Base-by-base conservation (phyloP, 2,888 invertebrate species). In the Morinoia aosen region DNA sequence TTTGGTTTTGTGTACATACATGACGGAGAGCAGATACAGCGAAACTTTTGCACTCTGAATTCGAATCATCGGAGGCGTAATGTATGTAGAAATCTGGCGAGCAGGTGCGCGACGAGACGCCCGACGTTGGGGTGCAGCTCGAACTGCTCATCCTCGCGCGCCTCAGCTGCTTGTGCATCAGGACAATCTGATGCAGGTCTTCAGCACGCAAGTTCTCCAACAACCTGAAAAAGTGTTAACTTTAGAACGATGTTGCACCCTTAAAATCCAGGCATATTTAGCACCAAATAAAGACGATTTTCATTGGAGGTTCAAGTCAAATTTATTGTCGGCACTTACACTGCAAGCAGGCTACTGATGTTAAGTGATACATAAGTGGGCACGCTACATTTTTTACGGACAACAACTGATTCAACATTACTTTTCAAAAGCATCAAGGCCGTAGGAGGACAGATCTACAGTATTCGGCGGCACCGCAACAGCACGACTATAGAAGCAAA, bases 191-290 rank as follows among this genome's bases (percentile, higher is more conserved):
- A 8, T 33, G 57, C 57, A 93, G 11, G 57, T 93, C 93, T 93
- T 93, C 57, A 25, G 57, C 12, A 3, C 93, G 93, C 33, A 93
- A 93, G 33, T 93, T 93, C 93, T 93, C 93, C n/a, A 93, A 10
- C 33, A 57, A 14, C 93, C 93, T 93, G 58, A 11, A 57, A 39
- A 93, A 25, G 4, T 16, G 40, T 12, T 10, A 11, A 48, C 90
- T 40, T 90, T 90, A 48, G 14, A 40, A 39, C 14, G 90, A 39
- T 90, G 40, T 19, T 40, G 8, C 76, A 64, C 25, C 25, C 33
- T 76, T 33, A 76, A 19, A 19, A 76, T 76, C 25, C 19, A 16
- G 2, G 76, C 33, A 33, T 14, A 10, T 16, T 76, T 33, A 8
- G 25, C 76, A 76, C 76, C 16, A 76, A 12, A 16, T 76, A 33